phyloP scores from a whole-genome alignment of 2,888 invertebrate genomes.

The Drosophila nr. perissopoda region DNA sequence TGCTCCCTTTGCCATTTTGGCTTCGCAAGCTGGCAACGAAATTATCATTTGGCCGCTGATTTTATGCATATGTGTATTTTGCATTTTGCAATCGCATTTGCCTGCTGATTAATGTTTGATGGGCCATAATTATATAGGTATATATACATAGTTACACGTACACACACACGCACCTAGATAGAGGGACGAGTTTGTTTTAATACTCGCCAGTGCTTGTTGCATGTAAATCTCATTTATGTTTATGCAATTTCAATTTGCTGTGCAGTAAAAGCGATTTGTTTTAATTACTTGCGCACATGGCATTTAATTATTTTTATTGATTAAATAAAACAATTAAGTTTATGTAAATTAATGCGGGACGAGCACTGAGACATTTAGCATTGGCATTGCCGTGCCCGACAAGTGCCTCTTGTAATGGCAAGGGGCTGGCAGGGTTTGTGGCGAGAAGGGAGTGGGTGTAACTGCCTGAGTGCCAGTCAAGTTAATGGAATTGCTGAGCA shows the following conservation, averaged over 20 bases:
- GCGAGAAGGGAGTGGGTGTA: not conserved
- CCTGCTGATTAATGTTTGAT: slow-evolving; percentile 78
- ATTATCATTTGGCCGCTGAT: slow-evolving; percentile 69
- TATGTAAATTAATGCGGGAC: slow-evolving; percentile 73
- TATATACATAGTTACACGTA: slow-evolving; percentile 29
- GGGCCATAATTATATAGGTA: slow-evolving; percentile 70
- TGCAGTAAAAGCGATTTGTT: slow-evolving; percentile 78
- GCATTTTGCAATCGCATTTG: slow-evolving; percentile 57
- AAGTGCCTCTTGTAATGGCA: not conserved
- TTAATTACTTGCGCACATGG: slow-evolving; percentile 81
- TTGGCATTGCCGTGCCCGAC: slow-evolving; percentile 39
- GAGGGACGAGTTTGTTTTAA: not conserved
- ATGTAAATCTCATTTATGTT: slow-evolving; percentile 68
- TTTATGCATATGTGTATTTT: slow-evolving; percentile 29
- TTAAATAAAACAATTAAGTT: slow-evolving; percentile 82
- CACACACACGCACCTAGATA: not conserved
- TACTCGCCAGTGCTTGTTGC: slow-evolving; percentile 41
- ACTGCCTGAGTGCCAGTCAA: slow-evolving; percentile 55
- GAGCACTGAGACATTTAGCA: slow-evolving; percentile 45
- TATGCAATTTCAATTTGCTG: slow-evolving; percentile 76
- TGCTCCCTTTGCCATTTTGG: slow-evolving; percentile 13
- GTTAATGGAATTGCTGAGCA: slow-evolving; percentile 78
- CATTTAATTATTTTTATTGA: slow-evolving; percentile 81
- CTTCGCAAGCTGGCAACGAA: slow-evolving; percentile 51
- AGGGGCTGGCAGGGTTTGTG: not conserved